phyloP scores from a whole-genome alignment of 2,113 vertebrate species.

The Hemiprocne comata region DNA sequence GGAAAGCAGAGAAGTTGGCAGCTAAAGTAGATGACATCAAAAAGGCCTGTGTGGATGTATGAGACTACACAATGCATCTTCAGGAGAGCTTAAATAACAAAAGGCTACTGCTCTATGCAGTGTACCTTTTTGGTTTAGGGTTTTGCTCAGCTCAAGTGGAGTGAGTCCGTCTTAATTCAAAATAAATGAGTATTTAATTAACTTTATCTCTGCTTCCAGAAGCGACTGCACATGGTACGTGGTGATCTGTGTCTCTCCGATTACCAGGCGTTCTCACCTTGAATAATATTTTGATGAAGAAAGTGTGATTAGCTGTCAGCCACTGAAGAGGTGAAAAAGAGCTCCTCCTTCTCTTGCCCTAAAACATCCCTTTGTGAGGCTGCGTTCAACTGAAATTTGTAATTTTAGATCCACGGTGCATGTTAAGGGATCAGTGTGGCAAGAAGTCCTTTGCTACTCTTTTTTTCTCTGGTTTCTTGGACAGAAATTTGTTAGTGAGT shows the following conservation, averaged over 20 bases:
- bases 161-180: conserved; percentile 64
- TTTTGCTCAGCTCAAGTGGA: conserved; percentile 52
- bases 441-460: neutral
- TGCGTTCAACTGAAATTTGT: neutral
- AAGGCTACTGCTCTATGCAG: neutral
- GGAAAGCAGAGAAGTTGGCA: neutral
- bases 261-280: neutral
- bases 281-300: conserved; percentile 14
- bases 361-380: neutral
- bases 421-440: neutral
- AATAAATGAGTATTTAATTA: conserved; percentile 75
- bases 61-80: neutral
- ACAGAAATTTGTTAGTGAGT: neutral
- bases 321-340: neutral
- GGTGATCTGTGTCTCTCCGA: conserved; percentile 45
- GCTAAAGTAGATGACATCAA: neutral
- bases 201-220: conserved; percentile 65
- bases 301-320: neutral
- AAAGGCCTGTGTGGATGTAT: neutral
- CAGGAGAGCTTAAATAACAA: neutral
- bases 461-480: neutral
- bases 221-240: neutral
- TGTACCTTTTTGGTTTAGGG: neutral
- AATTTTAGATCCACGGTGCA: no score
- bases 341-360: neutral